Evolutionary conservation across 2,888 invertebrate species (phyloP).

Genomic region (Saturnia japonica): DNA sequence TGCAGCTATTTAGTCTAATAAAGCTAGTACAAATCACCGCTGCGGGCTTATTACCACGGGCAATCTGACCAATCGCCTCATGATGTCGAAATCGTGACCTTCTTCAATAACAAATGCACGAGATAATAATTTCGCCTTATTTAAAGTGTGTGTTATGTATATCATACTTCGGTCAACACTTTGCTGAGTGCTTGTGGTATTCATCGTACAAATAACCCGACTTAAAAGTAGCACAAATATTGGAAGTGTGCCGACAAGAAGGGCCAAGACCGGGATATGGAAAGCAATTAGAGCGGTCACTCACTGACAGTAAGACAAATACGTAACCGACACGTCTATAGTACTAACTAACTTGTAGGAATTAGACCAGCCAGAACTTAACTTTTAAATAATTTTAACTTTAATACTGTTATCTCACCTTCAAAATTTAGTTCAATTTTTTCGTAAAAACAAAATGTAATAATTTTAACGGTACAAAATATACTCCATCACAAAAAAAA

Average conservation of each 20-base stretch:
- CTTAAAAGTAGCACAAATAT: constrained; percentile 13
- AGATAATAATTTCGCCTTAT: constrained; percentile 43
- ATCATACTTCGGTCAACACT: constrained; percentile 30
- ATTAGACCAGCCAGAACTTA: neutral
- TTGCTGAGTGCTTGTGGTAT: constrained; percentile 8
- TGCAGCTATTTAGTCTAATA: neutral
- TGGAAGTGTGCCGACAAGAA: constrained; percentile 16
- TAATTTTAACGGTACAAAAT: neutral
- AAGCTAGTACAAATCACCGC: constrained; percentile 10
- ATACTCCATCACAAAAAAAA: neutral
- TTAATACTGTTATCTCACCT: neutral
- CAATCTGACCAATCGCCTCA: neutral
- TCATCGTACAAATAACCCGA: constrained; percentile 12
- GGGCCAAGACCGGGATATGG: constrained; percentile 14
- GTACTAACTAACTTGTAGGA: neutral
- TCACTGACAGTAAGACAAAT: constrained; percentile 6
- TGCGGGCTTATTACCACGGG: neutral
- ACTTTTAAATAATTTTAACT: neutral
- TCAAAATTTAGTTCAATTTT: neutral
- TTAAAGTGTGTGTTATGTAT: constrained; percentile 50
- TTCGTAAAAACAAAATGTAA: neutral
- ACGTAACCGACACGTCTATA: neutral
- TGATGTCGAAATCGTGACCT: constrained; percentile 44
- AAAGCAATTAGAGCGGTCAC: constrained; percentile 12
- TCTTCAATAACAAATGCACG: constrained; percentile 43